Percentiles rank a stretch among this genome's conserved stretches.
phyloP scores from a whole-genome alignment of 2,113 vertebrate species.

The Acanthochromis polyacanthus region DNA sequence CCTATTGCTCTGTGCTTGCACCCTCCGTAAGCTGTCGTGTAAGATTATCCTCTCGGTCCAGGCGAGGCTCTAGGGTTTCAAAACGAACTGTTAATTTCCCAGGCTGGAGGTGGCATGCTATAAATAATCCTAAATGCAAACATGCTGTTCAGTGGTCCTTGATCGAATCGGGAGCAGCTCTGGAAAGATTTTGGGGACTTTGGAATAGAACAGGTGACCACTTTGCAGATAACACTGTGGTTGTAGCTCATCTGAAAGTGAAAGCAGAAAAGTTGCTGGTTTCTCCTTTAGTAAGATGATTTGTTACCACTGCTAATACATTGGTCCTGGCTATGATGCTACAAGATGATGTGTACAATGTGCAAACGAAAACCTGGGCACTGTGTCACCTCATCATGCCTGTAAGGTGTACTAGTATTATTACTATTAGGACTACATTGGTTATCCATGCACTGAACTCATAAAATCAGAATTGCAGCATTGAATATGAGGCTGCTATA shows the following conservation, averaged over 20 bases:
- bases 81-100: slow-evolving; percentile 84
- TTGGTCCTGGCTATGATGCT: too few species aligned
- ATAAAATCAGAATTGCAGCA: not conserved
- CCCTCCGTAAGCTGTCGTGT: slow-evolving; percentile 81
- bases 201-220: slow-evolving; percentile 5
- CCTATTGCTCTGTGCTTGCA: slow-evolving; percentile 52
- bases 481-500: not conserved
- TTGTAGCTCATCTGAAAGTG: not conserved
- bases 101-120: slow-evolving; percentile 74
- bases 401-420: not conserved
- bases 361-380: not conserved
- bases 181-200: slow-evolving; percentile 24
- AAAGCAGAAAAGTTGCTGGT: not conserved
- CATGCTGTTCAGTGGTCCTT: slow-evolving; percentile 40
- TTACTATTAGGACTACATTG: slow-evolving; percentile 1
- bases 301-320: not conserved
- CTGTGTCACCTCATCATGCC: too few species aligned
- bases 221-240: not conserved
- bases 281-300: too few species aligned
- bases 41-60: slow-evolving; percentile 82
- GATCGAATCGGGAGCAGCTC: slow-evolving; percentile 40
- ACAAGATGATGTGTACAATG: not conserved
- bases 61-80: slow-evolving; percentile 81
- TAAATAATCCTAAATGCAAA: slow-evolving; percentile 76
- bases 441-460: slow-evolving; percentile 18